Percentiles rank a stretch among this genome's conserved stretches.
phyloP scores from a whole-genome alignment of 2,113 vertebrate species.

The Larimichthys polyactis region DNA sequence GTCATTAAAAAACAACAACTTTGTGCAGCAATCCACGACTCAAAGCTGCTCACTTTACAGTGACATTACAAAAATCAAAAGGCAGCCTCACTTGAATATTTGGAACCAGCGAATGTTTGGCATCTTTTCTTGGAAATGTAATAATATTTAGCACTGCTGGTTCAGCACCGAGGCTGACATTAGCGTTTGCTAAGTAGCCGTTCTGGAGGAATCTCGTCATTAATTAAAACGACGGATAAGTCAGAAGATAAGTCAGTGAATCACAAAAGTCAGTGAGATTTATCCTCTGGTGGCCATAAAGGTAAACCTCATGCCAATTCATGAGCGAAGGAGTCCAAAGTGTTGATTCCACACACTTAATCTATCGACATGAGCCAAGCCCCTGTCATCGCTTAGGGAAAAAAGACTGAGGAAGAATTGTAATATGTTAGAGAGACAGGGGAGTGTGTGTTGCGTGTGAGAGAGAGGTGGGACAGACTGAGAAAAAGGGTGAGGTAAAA shows the following conservation, averaged over 20 bases:
- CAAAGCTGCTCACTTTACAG: too few relatives aligned
- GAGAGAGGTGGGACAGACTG: constrained; percentile 34
- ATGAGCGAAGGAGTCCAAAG: constrained; percentile 20
- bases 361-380: neutral
- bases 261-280: neutral
- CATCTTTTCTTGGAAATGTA: neutral
- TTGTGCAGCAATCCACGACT: too few relatives aligned
- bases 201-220: neutral
- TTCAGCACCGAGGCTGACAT: neutral
- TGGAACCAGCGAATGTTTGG: neutral
- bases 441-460: constrained; percentile 9
- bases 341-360: constrained; percentile 21
- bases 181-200: neutral
- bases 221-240: neutral
- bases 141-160: neutral
- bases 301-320: constrained; percentile 28
- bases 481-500: constrained; percentile 63
- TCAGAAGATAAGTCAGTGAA: constrained; percentile 8
- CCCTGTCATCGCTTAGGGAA: constrained; percentile 11
- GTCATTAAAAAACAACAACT: too few relatives aligned
- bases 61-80: neutral
- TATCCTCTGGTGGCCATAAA: constrained; percentile 24
- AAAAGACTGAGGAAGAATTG: constrained; percentile 19
- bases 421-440: constrained; percentile 32
- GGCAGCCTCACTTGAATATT: neutral